Percentiles rank a stretch among this genome's conserved stretches.
Conservation (phyloP, 2,113 vertebrate species). For the Carlito syrichta region DNA sequence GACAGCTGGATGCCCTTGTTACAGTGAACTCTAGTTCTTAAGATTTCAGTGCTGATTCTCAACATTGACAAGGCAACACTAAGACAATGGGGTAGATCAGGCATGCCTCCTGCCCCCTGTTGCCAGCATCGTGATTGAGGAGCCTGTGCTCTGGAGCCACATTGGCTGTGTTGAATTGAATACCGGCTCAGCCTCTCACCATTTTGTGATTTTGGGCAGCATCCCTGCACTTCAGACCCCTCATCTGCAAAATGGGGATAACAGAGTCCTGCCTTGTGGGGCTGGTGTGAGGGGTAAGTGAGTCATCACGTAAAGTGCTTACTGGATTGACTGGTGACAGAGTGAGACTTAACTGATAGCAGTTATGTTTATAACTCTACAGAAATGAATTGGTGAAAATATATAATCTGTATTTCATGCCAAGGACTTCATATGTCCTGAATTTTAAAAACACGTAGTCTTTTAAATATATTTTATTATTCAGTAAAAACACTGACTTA, state of each 20-base stretch:
- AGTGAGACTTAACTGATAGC: background rate
- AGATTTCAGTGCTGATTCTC: background rate
- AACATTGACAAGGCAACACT: background rate
- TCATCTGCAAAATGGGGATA: background rate
- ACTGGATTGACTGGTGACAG: background rate
- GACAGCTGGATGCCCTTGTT: background rate
- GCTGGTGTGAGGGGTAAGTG: background rate
- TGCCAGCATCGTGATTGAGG: background rate
- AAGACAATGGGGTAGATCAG: background rate
- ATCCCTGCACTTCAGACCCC: background rate
- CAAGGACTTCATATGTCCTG: background rate
- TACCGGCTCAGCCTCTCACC: background rate
- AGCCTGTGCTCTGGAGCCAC: background rate
- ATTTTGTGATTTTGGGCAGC: background rate
- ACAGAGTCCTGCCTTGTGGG: no score
- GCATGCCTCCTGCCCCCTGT: background rate
- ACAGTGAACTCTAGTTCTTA: background rate
- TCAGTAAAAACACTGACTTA: background rate
- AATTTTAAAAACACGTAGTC: background rate
- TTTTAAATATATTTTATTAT: background rate
- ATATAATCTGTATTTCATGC: background rate
- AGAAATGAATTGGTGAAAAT: background rate
- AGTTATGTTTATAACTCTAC: background rate
- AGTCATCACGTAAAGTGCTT: background rate
- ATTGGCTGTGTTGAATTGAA: background rate